Percentiles rank a stretch among this genome's conserved stretches.
Evolutionary conservation across 2,797 vertebrate species (phyloP).

Genomic region (Harpagifer antarcticus): DNA sequence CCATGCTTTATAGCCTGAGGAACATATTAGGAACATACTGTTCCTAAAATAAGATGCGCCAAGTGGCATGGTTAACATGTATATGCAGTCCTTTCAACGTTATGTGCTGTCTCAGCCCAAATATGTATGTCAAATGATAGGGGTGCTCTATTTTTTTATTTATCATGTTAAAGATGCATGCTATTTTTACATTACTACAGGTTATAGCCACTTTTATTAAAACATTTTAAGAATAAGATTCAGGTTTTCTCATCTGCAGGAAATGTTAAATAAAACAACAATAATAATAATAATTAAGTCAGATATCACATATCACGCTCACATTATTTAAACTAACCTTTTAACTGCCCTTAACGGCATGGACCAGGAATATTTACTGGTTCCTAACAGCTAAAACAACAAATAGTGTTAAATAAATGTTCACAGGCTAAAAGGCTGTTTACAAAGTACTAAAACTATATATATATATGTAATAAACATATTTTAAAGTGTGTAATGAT

Average conservation of each 20-base stretch:
- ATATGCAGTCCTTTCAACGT: background rate
- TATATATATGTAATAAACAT: no score
- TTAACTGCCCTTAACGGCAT: background rate
- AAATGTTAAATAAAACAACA: background rate
- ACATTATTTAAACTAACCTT: background rate
- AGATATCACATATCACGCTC: background rate
- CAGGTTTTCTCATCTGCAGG: background rate
- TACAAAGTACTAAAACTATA: background rate
- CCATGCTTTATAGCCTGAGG: background rate
- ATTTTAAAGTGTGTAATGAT: background rate
- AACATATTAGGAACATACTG: no score
- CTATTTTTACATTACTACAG: background rate
- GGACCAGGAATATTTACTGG: background rate
- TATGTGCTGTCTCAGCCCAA: constrained; percentile 20
- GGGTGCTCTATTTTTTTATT: background rate
- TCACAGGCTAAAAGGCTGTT: background rate
- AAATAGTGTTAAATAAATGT: background rate
- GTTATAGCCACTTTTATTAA: background rate
- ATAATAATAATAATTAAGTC: no score
- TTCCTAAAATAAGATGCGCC: constrained; percentile 16
- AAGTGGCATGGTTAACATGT: background rate
- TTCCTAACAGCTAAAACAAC: background rate
- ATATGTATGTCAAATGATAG: constrained; percentile 1
- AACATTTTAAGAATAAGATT: background rate
- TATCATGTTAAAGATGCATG: background rate